A percentile compares a stretch with the other conserved stretches of the same genome.
Evolutionary conservation across 1,140 invertebrate genomes (phyloP).

Genomic region (Cherax quadricarinatus): DNA sequence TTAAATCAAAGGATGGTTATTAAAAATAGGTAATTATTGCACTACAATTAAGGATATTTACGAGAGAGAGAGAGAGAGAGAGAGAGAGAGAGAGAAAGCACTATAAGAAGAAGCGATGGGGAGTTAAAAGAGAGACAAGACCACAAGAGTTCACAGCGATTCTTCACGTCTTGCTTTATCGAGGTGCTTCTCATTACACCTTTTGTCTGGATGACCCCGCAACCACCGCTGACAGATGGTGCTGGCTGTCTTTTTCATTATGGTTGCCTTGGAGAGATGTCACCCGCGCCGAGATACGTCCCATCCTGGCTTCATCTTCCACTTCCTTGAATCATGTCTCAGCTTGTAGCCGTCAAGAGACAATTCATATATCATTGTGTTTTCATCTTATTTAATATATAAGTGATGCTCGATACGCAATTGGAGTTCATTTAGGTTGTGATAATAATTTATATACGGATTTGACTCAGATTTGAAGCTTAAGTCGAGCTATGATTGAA

Average conservation of each 20-base stretch:
- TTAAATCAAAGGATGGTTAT: too few species aligned
- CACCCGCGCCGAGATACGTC: neutral
- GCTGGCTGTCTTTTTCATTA: constrained; percentile 46
- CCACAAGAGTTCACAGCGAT: neutral
- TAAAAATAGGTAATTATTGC: too few species aligned
- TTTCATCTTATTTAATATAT: too few species aligned
- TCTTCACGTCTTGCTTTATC: constrained; percentile 54
- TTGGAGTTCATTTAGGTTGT: neutral
- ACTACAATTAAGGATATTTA: too few species aligned
- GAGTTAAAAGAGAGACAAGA: neutral
- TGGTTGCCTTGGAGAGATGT: constrained; percentile 34
- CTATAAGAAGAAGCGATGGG: neutral
- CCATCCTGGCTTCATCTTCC: neutral
- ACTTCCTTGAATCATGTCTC: too few species aligned
- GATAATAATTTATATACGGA: neutral
- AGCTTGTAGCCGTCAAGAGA: too few species aligned
- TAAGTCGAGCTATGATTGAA: neutral
- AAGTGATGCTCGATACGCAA: neutral
- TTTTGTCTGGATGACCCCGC: constrained; percentile 53
- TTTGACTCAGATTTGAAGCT: neutral
- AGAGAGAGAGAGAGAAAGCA: neutral
- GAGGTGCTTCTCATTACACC: constrained; percentile 63
- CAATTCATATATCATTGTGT: too few species aligned
- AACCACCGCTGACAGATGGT: constrained; percentile 44
- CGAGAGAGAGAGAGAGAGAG: neutral